Conservation (phyloP, 2,113 vertebrate species). For the Typhlomys cinereus region DNA sequence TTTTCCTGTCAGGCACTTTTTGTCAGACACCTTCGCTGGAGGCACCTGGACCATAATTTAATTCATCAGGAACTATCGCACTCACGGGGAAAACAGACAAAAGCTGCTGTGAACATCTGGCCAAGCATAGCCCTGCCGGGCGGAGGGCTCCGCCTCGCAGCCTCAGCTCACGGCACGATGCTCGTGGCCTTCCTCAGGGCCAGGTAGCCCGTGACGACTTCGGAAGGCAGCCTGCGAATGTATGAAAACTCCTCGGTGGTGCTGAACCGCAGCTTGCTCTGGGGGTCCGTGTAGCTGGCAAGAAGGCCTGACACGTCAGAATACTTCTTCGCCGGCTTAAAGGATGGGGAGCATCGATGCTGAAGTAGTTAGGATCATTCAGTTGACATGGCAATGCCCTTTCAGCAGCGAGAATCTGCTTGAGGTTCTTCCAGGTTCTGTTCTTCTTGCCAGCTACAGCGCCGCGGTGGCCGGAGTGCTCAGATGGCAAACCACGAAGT, state of each 20-base stretch:
- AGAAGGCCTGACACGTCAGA: constrained; percentile 98
- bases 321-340: constrained; percentile 98
- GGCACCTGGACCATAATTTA: constrained; percentile 71
- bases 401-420: constrained; percentile 97
- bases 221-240: constrained; percentile 95
- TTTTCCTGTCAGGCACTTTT: constrained; percentile 73
- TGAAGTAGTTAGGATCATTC: constrained; percentile 96
- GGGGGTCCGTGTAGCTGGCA: constrained; percentile 97
- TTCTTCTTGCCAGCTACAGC: constrained; percentile 98
- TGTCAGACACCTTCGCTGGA: constrained; percentile 48
- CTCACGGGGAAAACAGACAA: constrained; percentile 68
- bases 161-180: constrained; percentile 92
- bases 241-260: constrained; percentile 97
- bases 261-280: constrained; percentile 97
- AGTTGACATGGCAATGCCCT: constrained; percentile 96
- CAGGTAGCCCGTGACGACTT: constrained; percentile 95
- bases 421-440: constrained; percentile 99
- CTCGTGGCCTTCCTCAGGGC: constrained; percentile 95
- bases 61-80: constrained; percentile 74
- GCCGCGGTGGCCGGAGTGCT: constrained; percentile 98
- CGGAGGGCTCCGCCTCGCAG: not conserved
- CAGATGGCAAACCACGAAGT: constrained; percentile 91
- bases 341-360: constrained; percentile 95
- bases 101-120: too few relatives aligned
- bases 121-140: too few relatives aligned